These are phyloP conservation scores for Caradrina clavipalpis DNA, from an alignment of 2,888 invertebrate species.

Conservation along the genomic window DNA sequence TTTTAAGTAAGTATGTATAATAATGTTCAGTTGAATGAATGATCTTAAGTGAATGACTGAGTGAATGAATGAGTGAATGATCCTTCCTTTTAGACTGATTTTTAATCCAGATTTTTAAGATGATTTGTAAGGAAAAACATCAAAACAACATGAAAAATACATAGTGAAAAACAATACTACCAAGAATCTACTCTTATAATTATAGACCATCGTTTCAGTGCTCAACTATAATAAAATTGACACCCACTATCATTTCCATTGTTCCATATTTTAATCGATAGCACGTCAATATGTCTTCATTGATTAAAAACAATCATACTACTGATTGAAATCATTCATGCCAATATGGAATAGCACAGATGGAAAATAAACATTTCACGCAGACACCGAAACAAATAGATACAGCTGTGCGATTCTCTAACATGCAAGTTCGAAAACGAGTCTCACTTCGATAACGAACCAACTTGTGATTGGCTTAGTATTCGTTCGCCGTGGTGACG, in stretches of 20 bases:
- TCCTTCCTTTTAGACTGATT: neutral
- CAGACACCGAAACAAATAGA: constrained; percentile 6
- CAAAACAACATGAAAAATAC: neutral
- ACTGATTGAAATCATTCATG: constrained; percentile 46
- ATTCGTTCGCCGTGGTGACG: too few relatives aligned
- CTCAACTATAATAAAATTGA: constrained; percentile 5
- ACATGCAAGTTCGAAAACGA: too few relatives aligned
- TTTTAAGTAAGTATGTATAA: neutral
- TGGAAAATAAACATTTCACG: constrained; percentile 11
- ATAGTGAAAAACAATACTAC: neutral
- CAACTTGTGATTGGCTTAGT: too few relatives aligned
- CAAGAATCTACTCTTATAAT: constrained; percentile 7
- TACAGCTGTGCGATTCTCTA: too few relatives aligned
- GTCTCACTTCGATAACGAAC: too few relatives aligned
- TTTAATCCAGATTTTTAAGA: neutral
- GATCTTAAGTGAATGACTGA: too few relatives aligned
- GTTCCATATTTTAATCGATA: constrained; percentile 32
- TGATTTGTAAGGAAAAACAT: neutral
- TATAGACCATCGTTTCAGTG: constrained; percentile 12
- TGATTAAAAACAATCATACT: constrained; percentile 54
- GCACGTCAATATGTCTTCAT: constrained; percentile 33
- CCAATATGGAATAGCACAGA: constrained; percentile 24
- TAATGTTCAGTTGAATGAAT: constrained; percentile 5
- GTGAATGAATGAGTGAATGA: too few relatives aligned
- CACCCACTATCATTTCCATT: constrained; percentile 14